Percentiles rank a stretch among this genome's conserved stretches.
phyloP scores from a whole-genome alignment of 2,797 vertebrate species.

The Octomys mimax region DNA sequence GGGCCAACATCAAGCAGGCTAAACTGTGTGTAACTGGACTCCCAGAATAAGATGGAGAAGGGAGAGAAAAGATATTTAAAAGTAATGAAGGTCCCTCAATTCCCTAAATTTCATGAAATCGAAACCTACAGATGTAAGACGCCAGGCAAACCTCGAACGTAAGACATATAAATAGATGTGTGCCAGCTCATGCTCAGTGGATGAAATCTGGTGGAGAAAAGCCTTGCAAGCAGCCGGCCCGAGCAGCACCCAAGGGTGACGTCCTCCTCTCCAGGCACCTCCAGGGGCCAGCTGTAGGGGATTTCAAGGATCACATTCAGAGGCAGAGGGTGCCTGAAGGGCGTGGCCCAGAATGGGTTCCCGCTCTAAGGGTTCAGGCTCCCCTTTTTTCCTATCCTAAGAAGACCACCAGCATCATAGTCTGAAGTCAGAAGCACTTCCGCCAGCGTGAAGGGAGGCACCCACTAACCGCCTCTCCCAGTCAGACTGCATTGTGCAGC shows the following conservation, averaged over 20 bases:
- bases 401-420: neutral
- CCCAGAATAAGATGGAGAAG: neutral
- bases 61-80: neutral
- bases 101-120: conserved; percentile 2
- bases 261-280: no score
- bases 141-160: neutral
- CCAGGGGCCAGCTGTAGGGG: no score
- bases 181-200: neutral
- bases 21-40: neutral
- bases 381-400: neutral
- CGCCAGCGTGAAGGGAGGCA: neutral
- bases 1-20: neutral
- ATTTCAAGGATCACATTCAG: no score
- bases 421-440: neutral
- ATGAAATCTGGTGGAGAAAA: neutral
- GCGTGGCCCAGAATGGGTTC: neutral
- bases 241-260: no score
- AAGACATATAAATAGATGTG: neutral
- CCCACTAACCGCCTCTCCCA: fast-evolving
- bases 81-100: neutral
- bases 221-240: neutral
- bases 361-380: neutral
- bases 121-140: neutral
- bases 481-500: neutral
- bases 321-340: neutral